A percentile compares a stretch with the other conserved stretches of the same genome.
Conservation (phyloP, 2,797 vertebrate species). For the Helicolenus hilgendorfi region DNA sequence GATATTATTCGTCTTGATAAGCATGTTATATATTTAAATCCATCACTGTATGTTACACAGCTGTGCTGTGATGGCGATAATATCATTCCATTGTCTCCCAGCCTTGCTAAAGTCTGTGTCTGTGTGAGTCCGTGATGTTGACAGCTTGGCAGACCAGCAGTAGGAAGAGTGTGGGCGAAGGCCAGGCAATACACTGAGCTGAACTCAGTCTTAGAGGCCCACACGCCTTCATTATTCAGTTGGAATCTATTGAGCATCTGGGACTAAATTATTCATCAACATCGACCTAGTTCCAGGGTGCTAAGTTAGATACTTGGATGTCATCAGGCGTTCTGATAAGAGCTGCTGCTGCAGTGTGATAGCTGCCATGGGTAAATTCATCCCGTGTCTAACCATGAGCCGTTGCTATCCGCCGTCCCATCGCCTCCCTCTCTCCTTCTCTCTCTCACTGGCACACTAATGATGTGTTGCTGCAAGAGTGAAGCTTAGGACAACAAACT, state of each 20-base stretch:
- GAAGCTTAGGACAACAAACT: constrained; percentile 79
- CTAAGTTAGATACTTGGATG: constrained; percentile 87
- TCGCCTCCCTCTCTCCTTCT: constrained; percentile 12
- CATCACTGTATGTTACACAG: constrained; percentile 32
- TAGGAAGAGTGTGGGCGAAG: constrained; percentile 85
- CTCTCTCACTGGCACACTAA: constrained; percentile 62
- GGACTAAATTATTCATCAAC: constrained; percentile 90
- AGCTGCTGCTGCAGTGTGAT: constrained; percentile 71
- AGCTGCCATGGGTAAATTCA: constrained; percentile 68
- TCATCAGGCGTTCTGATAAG: constrained; percentile 82
- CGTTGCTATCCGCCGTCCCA: constrained; percentile 46
- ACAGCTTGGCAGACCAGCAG: constrained; percentile 83
- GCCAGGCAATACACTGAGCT: constrained; percentile 81
- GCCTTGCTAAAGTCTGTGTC: constrained; percentile 48
- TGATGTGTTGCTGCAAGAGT: constrained; percentile 79
- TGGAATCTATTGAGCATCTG: constrained; percentile 90
- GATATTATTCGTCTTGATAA: constrained; percentile 33
- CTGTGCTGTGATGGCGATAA: constrained; percentile 52
- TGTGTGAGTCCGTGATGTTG: constrained; percentile 70
- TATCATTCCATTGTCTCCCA: constrained; percentile 62
- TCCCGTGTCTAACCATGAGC: constrained; percentile 42
- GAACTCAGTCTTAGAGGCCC: constrained; percentile 79
- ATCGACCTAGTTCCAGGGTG: constrained; percentile 89
- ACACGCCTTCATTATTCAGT: constrained; percentile 87
- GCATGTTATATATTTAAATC: constrained; percentile 16